Percentiles rank a stretch among this genome's conserved stretches.
Conservation (phyloP, 2,797 vertebrate species). For the Neosilurus mollespiculum region DNA sequence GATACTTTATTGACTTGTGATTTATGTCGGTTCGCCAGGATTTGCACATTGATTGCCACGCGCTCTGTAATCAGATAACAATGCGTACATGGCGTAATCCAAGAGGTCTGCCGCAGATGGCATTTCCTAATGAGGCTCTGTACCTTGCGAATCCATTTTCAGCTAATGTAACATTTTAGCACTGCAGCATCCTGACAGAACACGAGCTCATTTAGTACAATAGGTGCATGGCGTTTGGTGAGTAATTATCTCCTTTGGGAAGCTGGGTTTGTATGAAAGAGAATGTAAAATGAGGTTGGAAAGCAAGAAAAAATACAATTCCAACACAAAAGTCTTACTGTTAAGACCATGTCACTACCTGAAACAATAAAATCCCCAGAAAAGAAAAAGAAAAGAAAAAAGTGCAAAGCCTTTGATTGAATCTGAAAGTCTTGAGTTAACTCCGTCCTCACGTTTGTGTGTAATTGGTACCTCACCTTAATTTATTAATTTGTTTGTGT, state of each 20-base stretch:
- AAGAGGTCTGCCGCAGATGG: conserved; percentile 34
- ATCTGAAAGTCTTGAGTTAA: background rate
- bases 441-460: background rate
- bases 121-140: conserved; percentile 47
- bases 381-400: background rate
- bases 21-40: conserved; percentile 17
- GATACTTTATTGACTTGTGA: conserved; percentile 26
- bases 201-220: conserved; percentile 55
- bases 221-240: conserved; percentile 58
- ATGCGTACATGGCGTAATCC: conserved; percentile 17
- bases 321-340: conserved; percentile 37
- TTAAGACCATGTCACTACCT: conserved; percentile 17
- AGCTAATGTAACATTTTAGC: conserved; percentile 41
- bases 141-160: conserved; percentile 33
- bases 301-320: conserved; percentile 44
- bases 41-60: conserved; percentile 37
- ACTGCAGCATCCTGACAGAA: conserved; percentile 28
- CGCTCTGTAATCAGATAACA: conserved; percentile 43
- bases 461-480: conserved; percentile 29
- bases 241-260: conserved; percentile 67
- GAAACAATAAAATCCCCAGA: background rate
- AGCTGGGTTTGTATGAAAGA: conserved; percentile 63
- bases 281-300: conserved; percentile 61
- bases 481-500: conserved; percentile 32
- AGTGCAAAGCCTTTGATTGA: conserved; percentile 9